Base-by-base conservation (phyloP, 2,797 vertebrate species). In the Alectoris magna region DNA sequence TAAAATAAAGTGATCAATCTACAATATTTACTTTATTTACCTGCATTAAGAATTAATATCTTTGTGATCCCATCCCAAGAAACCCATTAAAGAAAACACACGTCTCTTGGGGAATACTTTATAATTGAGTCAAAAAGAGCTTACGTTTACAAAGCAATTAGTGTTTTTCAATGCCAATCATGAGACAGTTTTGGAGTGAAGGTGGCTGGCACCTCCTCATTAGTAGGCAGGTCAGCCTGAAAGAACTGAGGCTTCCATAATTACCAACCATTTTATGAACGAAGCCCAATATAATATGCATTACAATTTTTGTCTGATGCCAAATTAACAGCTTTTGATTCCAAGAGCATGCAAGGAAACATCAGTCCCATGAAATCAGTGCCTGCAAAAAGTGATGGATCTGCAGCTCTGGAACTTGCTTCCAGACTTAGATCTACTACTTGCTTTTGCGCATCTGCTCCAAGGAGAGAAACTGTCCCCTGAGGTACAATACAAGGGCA, bases 41-140 rank as follows among this genome's bases (percentile, higher is more conserved):
- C 4, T 2, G 8, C 19, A n/a, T 44, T 75, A 80, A 81, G 63
- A 89, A 69, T 41, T 21, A 48, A 72, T 0, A 0, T 11, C 46
- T 51, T 70, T 84, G 51, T 48, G 66, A 80, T 62, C 55, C 22
- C 18, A 3, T 14, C 14, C 13, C n/a, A 71, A 84, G 5, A 80
- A 5, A 69, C 9, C 48, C 78, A 75, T 53, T 21, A 63, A 67
- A 75, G 48, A 29, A 75, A 84, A 76, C 3, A 3, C 18, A 26
- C 0, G 11, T n/a, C 62, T 80, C 49, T 66, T 10, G n/a, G 36
- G 60, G 87, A 77, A 69, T 31, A 34, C 31, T 55, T 49, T 16
- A n/a, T 13, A 53, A 69, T 19, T 46, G 56, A 75, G 63, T 73
- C 74, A 58, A 53, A 79, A 64, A 77, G 29, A 53, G 39, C 29